Evolutionary conservation across 2,888 invertebrate genomes (phyloP).

Genomic region (Pseudococcus longispinus): DNA sequence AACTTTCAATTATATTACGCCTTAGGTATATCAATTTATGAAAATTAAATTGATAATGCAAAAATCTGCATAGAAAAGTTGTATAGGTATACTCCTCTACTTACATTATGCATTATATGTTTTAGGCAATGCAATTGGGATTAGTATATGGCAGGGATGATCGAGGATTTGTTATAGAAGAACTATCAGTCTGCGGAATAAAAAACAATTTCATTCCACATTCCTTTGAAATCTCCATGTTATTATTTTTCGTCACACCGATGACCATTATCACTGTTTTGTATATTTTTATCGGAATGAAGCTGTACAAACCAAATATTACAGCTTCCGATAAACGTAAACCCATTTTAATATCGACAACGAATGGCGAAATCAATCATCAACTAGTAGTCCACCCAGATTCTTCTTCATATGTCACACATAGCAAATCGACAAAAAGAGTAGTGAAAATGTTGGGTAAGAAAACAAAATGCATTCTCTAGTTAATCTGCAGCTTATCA

Average conservation of each 20-base stretch:
- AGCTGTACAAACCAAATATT: constrained; percentile 65
- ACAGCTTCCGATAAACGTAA: constrained; percentile 49
- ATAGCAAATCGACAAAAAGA: constrained; percentile 69
- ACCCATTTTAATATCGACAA: constrained; percentile 58
- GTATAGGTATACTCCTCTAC: too few relatives aligned
- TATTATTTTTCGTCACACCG: constrained; percentile 70
- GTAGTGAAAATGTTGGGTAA: constrained; percentile 80
- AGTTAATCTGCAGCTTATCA: too few relatives aligned
- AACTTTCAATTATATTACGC: too few relatives aligned
- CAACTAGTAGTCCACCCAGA: constrained; percentile 59
- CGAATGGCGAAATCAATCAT: constrained; percentile 59
- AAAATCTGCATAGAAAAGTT: too few relatives aligned
- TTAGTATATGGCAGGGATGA: constrained; percentile 67
- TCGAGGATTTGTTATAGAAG: constrained; percentile 63
- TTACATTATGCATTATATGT: too few relatives aligned
- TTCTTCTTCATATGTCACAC: constrained; percentile 13
- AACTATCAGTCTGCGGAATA: constrained; percentile 69
- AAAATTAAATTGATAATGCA: too few relatives aligned
- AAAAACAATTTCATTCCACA: constrained; percentile 66
- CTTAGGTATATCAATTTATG: too few relatives aligned
- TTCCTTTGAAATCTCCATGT: constrained; percentile 69
- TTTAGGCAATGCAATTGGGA: constrained; percentile 64
- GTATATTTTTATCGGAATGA: constrained; percentile 66
- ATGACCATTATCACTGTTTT: constrained; percentile 70
- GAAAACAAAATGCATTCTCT: constrained; percentile 61